Evolutionary conservation across 1,140 invertebrate genomes (phyloP), one percentile per base, ranked within the genome.

Genomic region (Rhagoletis zephyria): DNA sequence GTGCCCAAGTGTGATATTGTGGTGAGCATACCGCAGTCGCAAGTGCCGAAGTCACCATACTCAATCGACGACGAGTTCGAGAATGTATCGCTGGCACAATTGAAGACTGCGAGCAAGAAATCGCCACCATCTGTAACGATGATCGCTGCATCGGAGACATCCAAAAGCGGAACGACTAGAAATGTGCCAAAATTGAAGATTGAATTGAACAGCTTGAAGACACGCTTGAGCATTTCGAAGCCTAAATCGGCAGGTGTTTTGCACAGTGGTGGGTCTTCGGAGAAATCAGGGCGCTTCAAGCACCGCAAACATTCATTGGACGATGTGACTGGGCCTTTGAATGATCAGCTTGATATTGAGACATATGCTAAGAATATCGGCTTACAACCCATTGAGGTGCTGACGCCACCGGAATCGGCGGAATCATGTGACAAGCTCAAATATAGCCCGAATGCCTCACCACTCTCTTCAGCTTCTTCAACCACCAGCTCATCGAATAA

Each of bases 351-450:
- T 7, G 92, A 93, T 70, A 85, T 92, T 87, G 90, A 91, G 63
- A 92, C 92, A 0, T 93, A 93, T 88, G 92, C 91, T 64, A 93
- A 93, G 86, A 90, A 92, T 48, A 93, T 93, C 65, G 92, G 92
- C 3, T 85, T 93, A 0, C 92, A 92, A 74, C 92, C 92, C 70
- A 93, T 93, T 7, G 91, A 89, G 6, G 77, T 87, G 2, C 45
- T 81, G 51, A 87, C 85, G 51, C 40, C 74, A 59, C 67, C 64
- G 9, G 88, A 92, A 9, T 86, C 90, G 19, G 51, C 10, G 4
- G 48, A 12, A 65, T 0, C 0, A 30, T 56, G 40, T 60, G 16
- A 88, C 48, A 59, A 64, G 88, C 86, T 70, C 45, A 92, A 92
- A 65, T 89, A 89, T 87, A 92, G 90, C 65, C 90, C 92, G 48